A percentile compares a stretch with the other conserved stretches of the same genome.
Conservation (phyloP, 2,888 invertebrate genomes). For the Morpho helenor region DNA sequence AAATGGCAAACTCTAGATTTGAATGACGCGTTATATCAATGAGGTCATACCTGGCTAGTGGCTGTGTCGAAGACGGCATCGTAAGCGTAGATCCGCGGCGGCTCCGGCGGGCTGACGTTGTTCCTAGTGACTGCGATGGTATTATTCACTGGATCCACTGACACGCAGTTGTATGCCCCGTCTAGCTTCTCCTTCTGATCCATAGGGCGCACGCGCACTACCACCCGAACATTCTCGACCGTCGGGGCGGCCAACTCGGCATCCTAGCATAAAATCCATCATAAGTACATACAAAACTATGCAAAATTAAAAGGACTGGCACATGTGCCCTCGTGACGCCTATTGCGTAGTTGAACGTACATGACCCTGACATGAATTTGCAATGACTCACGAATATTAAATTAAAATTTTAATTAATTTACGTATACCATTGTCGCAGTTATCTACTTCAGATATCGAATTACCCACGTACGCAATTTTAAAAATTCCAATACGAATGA, state of each 20-base stretch:
- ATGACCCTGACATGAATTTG: slow-evolving; percentile 50
- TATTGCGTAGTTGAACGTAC: slow-evolving; percentile 39
- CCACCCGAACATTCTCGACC: slow-evolving; percentile 97
- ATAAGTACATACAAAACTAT: not conserved
- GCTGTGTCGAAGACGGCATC: slow-evolving; percentile 95
- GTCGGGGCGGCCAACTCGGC: slow-evolving; percentile 77
- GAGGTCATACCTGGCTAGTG: slow-evolving; percentile 85
- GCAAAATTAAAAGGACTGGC: slow-evolving; percentile 5
- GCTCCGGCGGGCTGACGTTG: slow-evolving; percentile 84
- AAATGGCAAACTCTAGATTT: not conserved
- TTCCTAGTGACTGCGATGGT: slow-evolving; percentile 89
- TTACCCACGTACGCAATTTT: slow-evolving; percentile 22
- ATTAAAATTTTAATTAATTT: slow-evolving; percentile 5
- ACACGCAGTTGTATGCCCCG: slow-evolving; percentile 85
- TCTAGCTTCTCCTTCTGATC: slow-evolving; percentile 90
- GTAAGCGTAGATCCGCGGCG: slow-evolving; percentile 94
- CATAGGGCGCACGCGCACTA: slow-evolving; percentile 95
- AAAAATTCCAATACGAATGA: slow-evolving; percentile 27
- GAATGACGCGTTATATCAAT: not conserved
- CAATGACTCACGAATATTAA: slow-evolving; percentile 34
- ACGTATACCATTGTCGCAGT: not conserved
- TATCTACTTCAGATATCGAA: not conserved
- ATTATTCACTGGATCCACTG: slow-evolving; percentile 87
- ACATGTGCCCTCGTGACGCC: slow-evolving; percentile 28
- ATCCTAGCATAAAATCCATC: slow-evolving; percentile 51